Percentiles rank a stretch among this genome's conserved stretches.
These are phyloP conservation scores for Umimayanthus kanabou DNA, from an alignment of 92 coral and sea anemone genomes.

Conservation along the genomic window DNA sequence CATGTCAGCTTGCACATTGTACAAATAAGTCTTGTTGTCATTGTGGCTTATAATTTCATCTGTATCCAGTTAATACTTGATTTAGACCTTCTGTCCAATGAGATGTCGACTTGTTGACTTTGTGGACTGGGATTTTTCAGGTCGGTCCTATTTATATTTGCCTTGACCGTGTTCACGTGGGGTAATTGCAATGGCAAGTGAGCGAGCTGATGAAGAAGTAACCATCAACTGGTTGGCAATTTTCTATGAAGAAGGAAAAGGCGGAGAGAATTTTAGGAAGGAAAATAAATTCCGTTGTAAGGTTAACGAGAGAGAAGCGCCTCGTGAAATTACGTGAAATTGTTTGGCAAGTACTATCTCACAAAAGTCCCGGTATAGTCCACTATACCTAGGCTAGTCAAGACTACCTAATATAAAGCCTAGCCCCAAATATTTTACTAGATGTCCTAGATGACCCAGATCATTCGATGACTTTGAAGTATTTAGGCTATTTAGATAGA, in stretches of 20 bases:
- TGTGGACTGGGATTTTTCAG: neutral
- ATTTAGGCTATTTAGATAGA: neutral
- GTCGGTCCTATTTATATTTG: neutral
- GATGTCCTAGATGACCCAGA: too few species aligned
- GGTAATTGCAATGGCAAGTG: neutral
- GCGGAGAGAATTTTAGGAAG: conserved; percentile 52
- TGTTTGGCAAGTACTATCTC: conserved; percentile 43
- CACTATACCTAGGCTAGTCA: too few species aligned
- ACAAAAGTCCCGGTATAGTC: too few species aligned
- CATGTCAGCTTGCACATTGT: conserved; percentile 14
- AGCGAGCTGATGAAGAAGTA: conserved; percentile 28
- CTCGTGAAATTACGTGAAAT: conserved; percentile 42
- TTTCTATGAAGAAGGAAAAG: conserved; percentile 61
- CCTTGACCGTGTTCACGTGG: neutral
- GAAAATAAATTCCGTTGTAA: conserved; percentile 52
- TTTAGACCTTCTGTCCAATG: conserved; percentile 17
- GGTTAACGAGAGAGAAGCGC: conserved; percentile 34
- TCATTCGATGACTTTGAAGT: neutral
- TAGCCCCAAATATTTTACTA: too few species aligned
- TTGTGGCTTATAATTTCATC: conserved; percentile 3
- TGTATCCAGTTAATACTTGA: conserved; percentile 14
- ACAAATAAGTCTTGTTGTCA: neutral
- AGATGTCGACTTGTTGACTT: conserved; percentile 10
- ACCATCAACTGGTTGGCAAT: conserved; percentile 45
- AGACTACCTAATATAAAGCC: too few species aligned